Evolutionary conservation across 64 coral and sea anemone genomes (phyloP).

Genomic region (Anthopleura sola): DNA sequence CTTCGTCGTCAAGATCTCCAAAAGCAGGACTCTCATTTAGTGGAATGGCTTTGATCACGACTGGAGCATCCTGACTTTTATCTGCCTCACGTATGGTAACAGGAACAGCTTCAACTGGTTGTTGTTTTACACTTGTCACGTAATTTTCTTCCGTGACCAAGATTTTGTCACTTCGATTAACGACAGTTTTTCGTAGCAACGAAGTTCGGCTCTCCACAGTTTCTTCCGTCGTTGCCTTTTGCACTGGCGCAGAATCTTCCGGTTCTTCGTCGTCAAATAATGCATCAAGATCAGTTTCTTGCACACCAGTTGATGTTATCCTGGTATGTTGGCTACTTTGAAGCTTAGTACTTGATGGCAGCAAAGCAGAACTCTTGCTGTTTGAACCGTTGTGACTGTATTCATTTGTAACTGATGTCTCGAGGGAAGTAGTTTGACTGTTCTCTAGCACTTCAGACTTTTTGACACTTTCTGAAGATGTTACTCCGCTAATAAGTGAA

Average conservation of each 20-base stretch:
- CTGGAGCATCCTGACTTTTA: neutral
- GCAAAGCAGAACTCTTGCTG: neutral
- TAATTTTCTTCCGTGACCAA: neutral
- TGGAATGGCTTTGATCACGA: neutral
- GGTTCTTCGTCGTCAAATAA: neutral
- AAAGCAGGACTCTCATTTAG: neutral
- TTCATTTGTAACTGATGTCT: neutral
- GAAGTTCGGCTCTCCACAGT: neutral
- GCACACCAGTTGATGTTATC: neutral
- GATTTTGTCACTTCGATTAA: neutral
- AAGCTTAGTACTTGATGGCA: neutral
- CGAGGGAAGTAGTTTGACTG: neutral
- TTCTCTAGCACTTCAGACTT: neutral
- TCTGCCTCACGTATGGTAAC: neutral
- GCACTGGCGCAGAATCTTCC: neutral
- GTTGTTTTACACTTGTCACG: neutral
- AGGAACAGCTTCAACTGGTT: neutral
- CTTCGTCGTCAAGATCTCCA: neutral
- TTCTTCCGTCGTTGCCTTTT: neutral
- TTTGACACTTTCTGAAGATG: neutral
- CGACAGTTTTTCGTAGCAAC: neutral
- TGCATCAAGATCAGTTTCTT: slow-evolving; percentile 24
- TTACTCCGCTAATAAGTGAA: neutral
- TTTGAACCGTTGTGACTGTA: neutral
- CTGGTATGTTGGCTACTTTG: neutral